Evolutionary conservation across 2,797 vertebrate species (phyloP).

Genomic region (Decapterus maruadsi): DNA sequence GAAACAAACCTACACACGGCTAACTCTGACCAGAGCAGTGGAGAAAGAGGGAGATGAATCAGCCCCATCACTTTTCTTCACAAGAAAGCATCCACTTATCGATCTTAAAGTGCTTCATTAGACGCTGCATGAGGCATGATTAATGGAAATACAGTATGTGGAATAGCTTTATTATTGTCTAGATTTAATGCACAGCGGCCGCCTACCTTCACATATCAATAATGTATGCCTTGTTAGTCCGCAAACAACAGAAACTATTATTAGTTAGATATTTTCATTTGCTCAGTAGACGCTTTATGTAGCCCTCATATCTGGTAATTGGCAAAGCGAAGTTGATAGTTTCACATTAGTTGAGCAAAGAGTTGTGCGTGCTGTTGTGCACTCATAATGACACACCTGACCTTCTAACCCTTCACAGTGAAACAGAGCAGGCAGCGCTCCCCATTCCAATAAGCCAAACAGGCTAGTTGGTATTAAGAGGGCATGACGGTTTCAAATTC

Average conservation of each 20-base stretch:
- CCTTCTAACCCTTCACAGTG: slow-evolving; percentile 78
- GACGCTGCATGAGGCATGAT: slow-evolving; percentile 50
- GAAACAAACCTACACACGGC: slow-evolving; percentile 36
- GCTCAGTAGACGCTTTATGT: slow-evolving; percentile 48
- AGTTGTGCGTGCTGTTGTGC: slow-evolving; percentile 59
- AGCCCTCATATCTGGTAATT: slow-evolving; percentile 73
- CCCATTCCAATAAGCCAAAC: slow-evolving; percentile 76
- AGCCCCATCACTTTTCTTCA: slow-evolving; percentile 45
- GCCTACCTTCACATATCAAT: slow-evolving; percentile 43
- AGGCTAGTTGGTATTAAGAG: slow-evolving; percentile 73
- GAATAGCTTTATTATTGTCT: slow-evolving; percentile 34
- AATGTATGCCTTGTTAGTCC: slow-evolving; percentile 43
- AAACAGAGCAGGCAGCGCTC: slow-evolving; percentile 64
- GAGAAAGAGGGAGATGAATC: slow-evolving; percentile 22
- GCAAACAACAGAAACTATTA: slow-evolving; percentile 65
- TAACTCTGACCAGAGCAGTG: slow-evolving; percentile 27
- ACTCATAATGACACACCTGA: slow-evolving; percentile 74
- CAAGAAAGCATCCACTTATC: slow-evolving; percentile 69
- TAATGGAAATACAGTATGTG: slow-evolving; percentile 54
- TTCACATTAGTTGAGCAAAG: slow-evolving; percentile 64
- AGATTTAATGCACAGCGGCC: slow-evolving; percentile 32
- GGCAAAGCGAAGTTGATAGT: slow-evolving; percentile 40
- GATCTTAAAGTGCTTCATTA: slow-evolving; percentile 77
- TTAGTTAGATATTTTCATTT: slow-evolving; percentile 65
- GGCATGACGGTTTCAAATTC: slow-evolving; percentile 71